Conservation (phyloP, 2,888 invertebrate genomes). For the Drosophila falleni region DNA sequence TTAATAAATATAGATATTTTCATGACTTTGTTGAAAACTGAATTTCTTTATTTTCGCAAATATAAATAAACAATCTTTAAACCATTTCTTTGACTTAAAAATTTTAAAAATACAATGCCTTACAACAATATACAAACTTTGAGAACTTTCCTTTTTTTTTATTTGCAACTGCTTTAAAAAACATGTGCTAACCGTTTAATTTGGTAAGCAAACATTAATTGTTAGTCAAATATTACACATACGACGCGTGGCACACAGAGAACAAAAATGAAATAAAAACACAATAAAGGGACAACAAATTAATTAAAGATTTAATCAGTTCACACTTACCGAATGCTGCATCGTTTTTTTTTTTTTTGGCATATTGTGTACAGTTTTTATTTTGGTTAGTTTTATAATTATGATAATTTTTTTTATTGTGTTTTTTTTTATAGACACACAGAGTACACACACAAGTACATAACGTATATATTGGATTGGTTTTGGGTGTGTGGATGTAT, state of each 20-base stretch:
- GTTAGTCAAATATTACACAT: constrained; percentile 21
- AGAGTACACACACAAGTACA: constrained; percentile 67
- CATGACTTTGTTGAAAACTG: not conserved
- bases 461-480: constrained; percentile 49
- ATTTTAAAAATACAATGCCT: too few species aligned
- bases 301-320: constrained; percentile 25
- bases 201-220: not conserved
- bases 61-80: not conserved
- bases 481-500: constrained; percentile 36
- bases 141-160: too few species aligned
- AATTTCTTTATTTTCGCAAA: not conserved
- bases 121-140: too few species aligned
- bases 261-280: not conserved
- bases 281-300: constrained; percentile 16
- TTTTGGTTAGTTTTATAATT: constrained; percentile 28
- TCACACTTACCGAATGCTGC: constrained; percentile 73
- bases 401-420: constrained; percentile 25
- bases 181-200: not conserved
- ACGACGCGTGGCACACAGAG: constrained; percentile 15
- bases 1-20: not conserved
- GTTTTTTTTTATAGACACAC: constrained; percentile 54
- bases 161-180: too few species aligned
- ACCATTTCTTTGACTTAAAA: too few species aligned
- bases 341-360: constrained; percentile 19
- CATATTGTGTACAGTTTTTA: constrained; percentile 27